These are phyloP conservation scores for Cyphomyrmex costatus DNA, from an alignment of 1,140 invertebrate genomes.

Conservation along the genomic window DNA sequence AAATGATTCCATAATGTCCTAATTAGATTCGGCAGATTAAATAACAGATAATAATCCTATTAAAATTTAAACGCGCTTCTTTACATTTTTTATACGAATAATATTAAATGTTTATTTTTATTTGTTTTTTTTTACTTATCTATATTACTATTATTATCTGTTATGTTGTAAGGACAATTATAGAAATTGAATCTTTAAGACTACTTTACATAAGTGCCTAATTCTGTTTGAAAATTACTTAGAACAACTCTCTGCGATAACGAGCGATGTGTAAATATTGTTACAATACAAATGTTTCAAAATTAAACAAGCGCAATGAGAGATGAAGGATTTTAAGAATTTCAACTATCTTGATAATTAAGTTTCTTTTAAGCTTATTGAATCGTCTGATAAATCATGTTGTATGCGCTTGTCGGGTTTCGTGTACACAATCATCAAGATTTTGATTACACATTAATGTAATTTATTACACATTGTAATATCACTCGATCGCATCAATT, in stretches of 20 bases:
- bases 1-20: too few species aligned
- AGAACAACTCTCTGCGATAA: background rate
- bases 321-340: background rate
- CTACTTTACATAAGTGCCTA: background rate
- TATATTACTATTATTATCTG: background rate
- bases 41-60: background rate
- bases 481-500: background rate
- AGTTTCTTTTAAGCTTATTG: background rate
- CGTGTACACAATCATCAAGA: background rate
- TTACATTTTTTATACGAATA: background rate
- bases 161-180: background rate
- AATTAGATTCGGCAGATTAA: background rate
- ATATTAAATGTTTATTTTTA: background rate
- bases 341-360: background rate
- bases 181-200: background rate
- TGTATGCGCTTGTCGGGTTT: background rate
- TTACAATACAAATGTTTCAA: background rate
- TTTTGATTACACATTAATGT: conserved; percentile 46
- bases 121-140: background rate
- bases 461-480: background rate
- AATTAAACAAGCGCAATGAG: background rate
- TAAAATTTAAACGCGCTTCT: background rate
- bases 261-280: background rate
- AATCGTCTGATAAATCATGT: background rate
- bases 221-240: background rate